Base-by-base conservation (phyloP, 2,113 vertebrate genomes). In the Xenotilapia longispinis region DNA sequence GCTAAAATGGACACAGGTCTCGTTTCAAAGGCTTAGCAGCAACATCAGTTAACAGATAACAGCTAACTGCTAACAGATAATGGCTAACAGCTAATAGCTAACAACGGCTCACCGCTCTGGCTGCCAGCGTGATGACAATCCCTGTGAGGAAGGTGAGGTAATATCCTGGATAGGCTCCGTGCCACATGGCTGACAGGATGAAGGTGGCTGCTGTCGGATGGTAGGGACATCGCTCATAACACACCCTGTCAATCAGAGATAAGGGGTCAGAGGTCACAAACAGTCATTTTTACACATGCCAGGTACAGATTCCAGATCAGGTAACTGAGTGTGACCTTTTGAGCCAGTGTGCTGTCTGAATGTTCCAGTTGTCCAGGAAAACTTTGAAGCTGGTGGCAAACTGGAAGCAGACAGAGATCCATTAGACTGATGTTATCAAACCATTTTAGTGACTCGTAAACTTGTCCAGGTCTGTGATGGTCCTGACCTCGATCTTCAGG, bases 351-450 rank as follows among this genome's bases (percentile, higher is more conserved):
- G 97, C 98, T 51, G 98, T 99, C 95, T 99, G 98, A 87, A 99
- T 98, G 95, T 99, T 99, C 98, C 98, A 99, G 85, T 99, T 99
- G 95, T 99, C 98, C 23, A 99, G 97, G 95, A 98, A 99, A 95
- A 98, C 97, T 95, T 99, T 99, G 96, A 99, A 99, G 95, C 98
- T 99, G 84, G 98, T 99, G 58, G 98, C 98, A 92, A 97, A 96
- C 98, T 99, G 96, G 47, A 95, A 97, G 63, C 42, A 90, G 58
- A 82, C 92, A 95, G 19, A 88, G 47, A 81, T 21, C 8, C 12
- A 75, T 42, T 40, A 45, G 75, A 31, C 15, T 6, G 6, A 8
- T 31, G 15, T 17, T 15, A 38, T 26, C 8, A 60, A 49, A 47
- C n/a, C 12, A 31, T n/a, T 26, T 40, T 19, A 28, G 8, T 31